These are phyloP conservation scores for Peromyscus californicus DNA, from an alignment of 2,113 vertebrate genomes.

Conservation along the genomic window DNA sequence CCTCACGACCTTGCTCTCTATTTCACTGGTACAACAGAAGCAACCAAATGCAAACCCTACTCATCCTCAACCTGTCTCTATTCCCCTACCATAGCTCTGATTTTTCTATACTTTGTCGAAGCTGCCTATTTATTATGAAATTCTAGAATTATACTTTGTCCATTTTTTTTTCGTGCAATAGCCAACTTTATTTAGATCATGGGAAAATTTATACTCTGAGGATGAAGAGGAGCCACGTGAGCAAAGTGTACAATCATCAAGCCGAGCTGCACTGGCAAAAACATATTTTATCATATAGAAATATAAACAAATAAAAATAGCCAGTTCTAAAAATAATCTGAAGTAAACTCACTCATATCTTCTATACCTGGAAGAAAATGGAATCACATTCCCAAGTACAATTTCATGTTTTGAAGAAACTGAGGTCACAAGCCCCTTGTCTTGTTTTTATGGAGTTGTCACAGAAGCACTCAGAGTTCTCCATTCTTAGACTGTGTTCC, in stretches of 20 bases:
- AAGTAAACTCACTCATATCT: no score
- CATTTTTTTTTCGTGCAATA: background rate
- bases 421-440: background rate
- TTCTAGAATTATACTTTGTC: background rate
- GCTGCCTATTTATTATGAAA: background rate
- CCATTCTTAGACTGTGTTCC: no score
- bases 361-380: no score
- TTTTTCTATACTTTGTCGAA: background rate
- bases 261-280: no score
- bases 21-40: background rate
- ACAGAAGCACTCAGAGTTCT: background rate
- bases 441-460: background rate
- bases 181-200: no score
- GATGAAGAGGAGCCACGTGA: no score
- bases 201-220: no score
- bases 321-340: no score
- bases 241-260: no score
- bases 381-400: no score
- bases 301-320: no score
- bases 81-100: fast-evolving
- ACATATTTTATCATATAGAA: no score
- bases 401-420: background rate
- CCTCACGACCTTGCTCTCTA: background rate
- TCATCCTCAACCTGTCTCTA: background rate
- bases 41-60: background rate